Evolutionary conservation across 2,888 invertebrate species (phyloP).

Genomic region (Metallyticus violacea): DNA sequence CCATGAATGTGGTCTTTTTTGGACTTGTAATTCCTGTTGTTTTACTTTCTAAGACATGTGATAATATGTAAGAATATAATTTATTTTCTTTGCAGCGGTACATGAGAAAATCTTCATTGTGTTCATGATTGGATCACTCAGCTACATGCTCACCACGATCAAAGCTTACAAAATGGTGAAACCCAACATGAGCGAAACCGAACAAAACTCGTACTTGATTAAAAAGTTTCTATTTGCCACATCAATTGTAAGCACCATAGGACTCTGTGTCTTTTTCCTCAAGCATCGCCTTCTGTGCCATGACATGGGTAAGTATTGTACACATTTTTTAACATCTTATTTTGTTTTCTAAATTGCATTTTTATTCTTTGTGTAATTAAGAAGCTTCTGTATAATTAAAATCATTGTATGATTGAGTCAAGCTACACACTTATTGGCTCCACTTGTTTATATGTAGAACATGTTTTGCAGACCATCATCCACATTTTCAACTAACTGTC

Average conservation of each 20-base stretch:
- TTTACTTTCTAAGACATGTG: too few species aligned
- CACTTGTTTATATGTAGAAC: too few species aligned
- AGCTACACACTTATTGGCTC: too few species aligned
- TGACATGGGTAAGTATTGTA: constrained; percentile 70
- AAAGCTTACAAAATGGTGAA: constrained; percentile 49
- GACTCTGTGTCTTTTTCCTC: constrained; percentile 83
- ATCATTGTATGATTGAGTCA: too few species aligned
- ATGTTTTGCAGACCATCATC: too few species aligned
- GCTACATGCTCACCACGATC: constrained; percentile 77
- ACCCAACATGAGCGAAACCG: constrained; percentile 44
- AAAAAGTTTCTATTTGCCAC: constrained; percentile 75
- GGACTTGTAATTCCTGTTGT: too few species aligned
- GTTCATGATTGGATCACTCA: constrained; percentile 81
- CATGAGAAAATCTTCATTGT: constrained; percentile 89
- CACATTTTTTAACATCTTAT: too few species aligned
- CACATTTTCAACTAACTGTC: too few species aligned
- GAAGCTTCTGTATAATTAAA: too few species aligned
- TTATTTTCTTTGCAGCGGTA: constrained; percentile 61
- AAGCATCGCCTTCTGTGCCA: constrained; percentile 86
- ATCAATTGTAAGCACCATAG: constrained; percentile 75
- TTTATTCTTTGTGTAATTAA: too few species aligned
- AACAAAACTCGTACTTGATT: constrained; percentile 47
- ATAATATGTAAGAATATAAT: background rate
- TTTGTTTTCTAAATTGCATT: too few species aligned
- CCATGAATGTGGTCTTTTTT: too few species aligned